Base-by-base conservation (phyloP, 2,113 vertebrate species). In the Tenrec ecaudatus region DNA sequence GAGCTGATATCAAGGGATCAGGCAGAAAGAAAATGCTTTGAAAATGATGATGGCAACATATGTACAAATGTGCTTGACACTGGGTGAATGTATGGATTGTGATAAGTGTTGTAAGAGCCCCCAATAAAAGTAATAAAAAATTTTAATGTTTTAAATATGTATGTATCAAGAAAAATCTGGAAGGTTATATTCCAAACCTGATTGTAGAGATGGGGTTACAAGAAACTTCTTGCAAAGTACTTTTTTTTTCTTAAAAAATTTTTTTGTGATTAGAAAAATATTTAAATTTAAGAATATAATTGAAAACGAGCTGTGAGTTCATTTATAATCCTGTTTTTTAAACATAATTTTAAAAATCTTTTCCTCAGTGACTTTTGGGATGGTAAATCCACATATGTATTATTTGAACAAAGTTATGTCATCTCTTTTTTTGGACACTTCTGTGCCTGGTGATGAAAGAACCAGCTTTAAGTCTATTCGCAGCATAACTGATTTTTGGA, bases 331-430 rank as follows among this genome's bases (percentile, higher is more conserved):
- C 47, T 94, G 40, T 76, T 95, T 95, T 95, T 93, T 82, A 93
- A 93, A 71, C 11, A 31, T 66, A 85, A 73, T 64, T 93, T 92
- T 89, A 92, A 92, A 88, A 89, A 96, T 88, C 86, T 92, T 90
- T 66, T 95, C 57, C 29, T 64, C 81, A 95, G 98, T 97, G 97
- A 85, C 92, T 0, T 96, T 97, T 57, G 95, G 98, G 3, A 96
- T 95, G 97, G 96, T 97, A 95, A 98, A 97, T 92, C 91, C 96
- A 2, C 96, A 98, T 43, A 96, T 96, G 97, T 98, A 97, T 85
- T 94, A 97, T 94, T 96, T 98, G 92, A 98, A 97, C 95, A 96
- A 92, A 53, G 96, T 95, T 86, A 96, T 94, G 96, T 76, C 96
- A 77, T 95, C 43, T 1, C 94, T 97, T 17, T 98, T 98, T 95